Base-by-base conservation (phyloP, 2,113 vertebrate genomes). In the Heterochromis multidens region DNA sequence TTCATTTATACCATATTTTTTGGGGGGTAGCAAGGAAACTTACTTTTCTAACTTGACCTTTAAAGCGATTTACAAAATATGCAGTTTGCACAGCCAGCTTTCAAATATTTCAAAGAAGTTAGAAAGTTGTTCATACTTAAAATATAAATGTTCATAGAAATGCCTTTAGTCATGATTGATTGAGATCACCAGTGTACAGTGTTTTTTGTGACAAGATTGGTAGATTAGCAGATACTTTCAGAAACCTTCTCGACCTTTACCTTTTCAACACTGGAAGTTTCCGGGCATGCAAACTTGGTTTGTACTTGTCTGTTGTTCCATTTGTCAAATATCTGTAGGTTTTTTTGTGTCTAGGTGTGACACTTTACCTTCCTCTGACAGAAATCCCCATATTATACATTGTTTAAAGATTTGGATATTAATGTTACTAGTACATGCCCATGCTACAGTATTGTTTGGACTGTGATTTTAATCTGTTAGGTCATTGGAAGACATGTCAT, bases 191-290 rank as follows among this genome's bases (percentile, higher is more conserved):
- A 52, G 27, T 52, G 7, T 7, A 72, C 43, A 31, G 1, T 52
- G 16, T 2, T 29, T 72, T 52, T 52, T 29, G 46, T 49, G 40
- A 23, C 43, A 72, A 49, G 1, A 49, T 21, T 21, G 40, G 43
- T 43, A 7, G 67, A 52, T 72, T 4, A 10, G 1, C 10, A 52
- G 6, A 31, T 52, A 49, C 27, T 70, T 49, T 19, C 23, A 11
- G 65, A 49, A 70, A 70, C 14, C 2, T 4, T 72, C 1, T 72
- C 29, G 19, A 72, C 16, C 67, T 52, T 29, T 72, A 49, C 40
- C 65, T 49, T 49, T 72, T 49, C 1, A 3, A 49, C 43, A 17
- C 19, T 1, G 0, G 0, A 72, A 0, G 0, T 13, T 72, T 6
- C 6, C 27, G 10, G 46, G 25, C 16, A 29, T 8, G 25, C 16